Conservation (phyloP, 2,113 vertebrate genomes). For the Pseudolaguvia tuberculata region DNA sequence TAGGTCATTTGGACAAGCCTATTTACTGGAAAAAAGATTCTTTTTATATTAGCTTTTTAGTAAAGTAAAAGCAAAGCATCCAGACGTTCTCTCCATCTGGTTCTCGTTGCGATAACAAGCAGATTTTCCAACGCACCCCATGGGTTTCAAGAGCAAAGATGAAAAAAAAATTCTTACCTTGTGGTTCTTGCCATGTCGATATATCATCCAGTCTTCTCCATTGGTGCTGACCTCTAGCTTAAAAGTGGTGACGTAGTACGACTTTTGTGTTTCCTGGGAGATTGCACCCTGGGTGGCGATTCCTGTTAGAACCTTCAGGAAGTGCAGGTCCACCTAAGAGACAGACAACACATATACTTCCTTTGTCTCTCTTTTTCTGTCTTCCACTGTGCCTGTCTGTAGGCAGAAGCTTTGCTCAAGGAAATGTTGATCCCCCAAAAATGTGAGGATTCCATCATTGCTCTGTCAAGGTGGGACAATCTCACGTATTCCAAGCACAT, state of each 20-base stretch:
- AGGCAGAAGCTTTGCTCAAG: background rate
- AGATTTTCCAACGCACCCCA: background rate
- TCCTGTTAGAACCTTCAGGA: constrained; percentile 89
- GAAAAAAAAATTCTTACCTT: constrained; percentile 71
- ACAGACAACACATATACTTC: background rate
- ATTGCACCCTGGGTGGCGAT: constrained; percentile 92
- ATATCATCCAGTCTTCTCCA: constrained; percentile 98
- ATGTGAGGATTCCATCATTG: constrained; percentile 1
- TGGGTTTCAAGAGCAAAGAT: background rate
- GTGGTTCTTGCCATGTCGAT: constrained; percentile 93
- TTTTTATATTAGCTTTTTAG: too few species aligned
- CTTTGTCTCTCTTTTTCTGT: too few species aligned
- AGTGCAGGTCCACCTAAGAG: constrained; percentile 90
- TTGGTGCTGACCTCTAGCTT: constrained; percentile 98
- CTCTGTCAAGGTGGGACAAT: background rate
- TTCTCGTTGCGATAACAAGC: background rate
- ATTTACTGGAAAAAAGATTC: background rate
- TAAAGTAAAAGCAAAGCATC: background rate
- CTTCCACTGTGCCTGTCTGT: too few species aligned
- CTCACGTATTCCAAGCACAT: background rate
- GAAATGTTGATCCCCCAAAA: constrained; percentile 21
- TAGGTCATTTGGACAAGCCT: background rate
- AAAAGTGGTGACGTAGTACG: constrained; percentile 90
- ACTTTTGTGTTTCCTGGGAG: constrained; percentile 88
- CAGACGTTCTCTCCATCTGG: background rate